Evolutionary conservation across 2,113 vertebrate species (phyloP).

Genomic region (Sigmodon hispidus): DNA sequence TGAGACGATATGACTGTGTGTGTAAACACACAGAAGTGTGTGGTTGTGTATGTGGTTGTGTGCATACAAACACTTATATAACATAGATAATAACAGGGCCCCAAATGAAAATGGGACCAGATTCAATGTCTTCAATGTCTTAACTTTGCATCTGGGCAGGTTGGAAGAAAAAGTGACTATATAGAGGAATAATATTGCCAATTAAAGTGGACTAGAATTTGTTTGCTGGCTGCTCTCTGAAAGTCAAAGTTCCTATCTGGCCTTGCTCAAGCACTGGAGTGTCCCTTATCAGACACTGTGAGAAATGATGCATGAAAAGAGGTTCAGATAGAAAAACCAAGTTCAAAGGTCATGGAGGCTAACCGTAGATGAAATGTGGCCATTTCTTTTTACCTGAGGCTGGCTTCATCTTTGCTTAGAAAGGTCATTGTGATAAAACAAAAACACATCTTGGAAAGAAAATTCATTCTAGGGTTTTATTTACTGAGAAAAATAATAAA

Average conservation of each 20-base stretch:
- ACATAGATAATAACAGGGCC: background rate
- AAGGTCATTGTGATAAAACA: constrained; percentile 93
- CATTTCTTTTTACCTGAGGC: constrained; percentile 95
- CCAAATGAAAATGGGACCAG: background rate
- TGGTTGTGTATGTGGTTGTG: background rate
- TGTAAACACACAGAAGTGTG: constrained; percentile 65
- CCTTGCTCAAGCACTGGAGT: constrained; percentile 78
- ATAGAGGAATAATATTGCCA: constrained; percentile 68
- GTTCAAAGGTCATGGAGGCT: constrained; percentile 92
- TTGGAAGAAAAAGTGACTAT: constrained; percentile 7
- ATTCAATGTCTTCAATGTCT: background rate
- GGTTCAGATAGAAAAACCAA: constrained; percentile 92
- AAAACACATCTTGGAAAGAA: constrained; percentile 87
- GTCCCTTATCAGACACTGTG: constrained; percentile 86
- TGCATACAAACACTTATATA: background rate
- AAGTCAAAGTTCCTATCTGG: constrained; percentile 87
- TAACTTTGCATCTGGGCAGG: background rate
- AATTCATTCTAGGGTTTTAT: constrained; percentile 82
- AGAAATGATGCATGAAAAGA: constrained; percentile 92
- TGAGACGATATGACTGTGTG: constrained; percentile 80
- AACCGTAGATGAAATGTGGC: constrained; percentile 94
- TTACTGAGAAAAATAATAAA: constrained; percentile 77
- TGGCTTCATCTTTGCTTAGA: constrained; percentile 92
- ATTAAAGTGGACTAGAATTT: constrained; percentile 74
- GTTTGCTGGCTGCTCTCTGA: constrained; percentile 81